Evolutionary conservation across 2,797 vertebrate genomes (phyloP).

Genomic region (Brachyrhaphis roseni): DNA sequence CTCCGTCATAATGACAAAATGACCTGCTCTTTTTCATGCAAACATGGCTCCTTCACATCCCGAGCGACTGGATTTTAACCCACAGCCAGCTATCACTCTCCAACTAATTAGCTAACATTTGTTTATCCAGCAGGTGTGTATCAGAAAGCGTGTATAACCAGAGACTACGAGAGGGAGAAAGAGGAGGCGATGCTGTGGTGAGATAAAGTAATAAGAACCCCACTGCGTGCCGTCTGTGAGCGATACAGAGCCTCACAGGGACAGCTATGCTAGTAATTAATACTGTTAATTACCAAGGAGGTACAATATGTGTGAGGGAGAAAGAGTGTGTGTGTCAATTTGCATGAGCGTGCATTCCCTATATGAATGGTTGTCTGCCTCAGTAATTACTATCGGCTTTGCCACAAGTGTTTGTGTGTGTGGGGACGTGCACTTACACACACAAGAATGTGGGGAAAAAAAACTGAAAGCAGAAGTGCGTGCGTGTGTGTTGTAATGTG

Average conservation of each 20-base stretch:
- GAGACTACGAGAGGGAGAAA: slow-evolving; percentile 29
- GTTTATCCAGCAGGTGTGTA: slow-evolving; percentile 66
- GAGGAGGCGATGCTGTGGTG: slow-evolving; percentile 57
- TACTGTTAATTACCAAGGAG: slow-evolving; percentile 79
- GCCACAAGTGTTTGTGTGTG: slow-evolving; percentile 44
- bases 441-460: slow-evolving; percentile 33
- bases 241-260: slow-evolving; percentile 76
- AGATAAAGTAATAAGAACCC: slow-evolving; percentile 74
- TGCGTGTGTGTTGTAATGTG: slow-evolving; percentile 14
- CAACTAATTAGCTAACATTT: slow-evolving; percentile 67
- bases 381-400: slow-evolving; percentile 76
- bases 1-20: slow-evolving; percentile 13
- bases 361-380: slow-evolving; percentile 72
- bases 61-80: slow-evolving; percentile 55
- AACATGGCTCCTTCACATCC: slow-evolving; percentile 37
- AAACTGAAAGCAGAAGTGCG: slow-evolving; percentile 13
- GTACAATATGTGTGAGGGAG: slow-evolving; percentile 56
- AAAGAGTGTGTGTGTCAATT: slow-evolving; percentile 35
- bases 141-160: slow-evolving; percentile 52
- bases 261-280: slow-evolving; percentile 80
- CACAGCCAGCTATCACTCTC: slow-evolving; percentile 60
- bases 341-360: slow-evolving; percentile 61
- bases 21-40: slow-evolving; percentile 17
- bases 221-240: slow-evolving; percentile 74
- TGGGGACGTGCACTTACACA: slow-evolving; percentile 19